These are phyloP conservation scores for Altica lythri DNA, from an alignment of 2,888 invertebrate genomes.

Conservation along the genomic window DNA sequence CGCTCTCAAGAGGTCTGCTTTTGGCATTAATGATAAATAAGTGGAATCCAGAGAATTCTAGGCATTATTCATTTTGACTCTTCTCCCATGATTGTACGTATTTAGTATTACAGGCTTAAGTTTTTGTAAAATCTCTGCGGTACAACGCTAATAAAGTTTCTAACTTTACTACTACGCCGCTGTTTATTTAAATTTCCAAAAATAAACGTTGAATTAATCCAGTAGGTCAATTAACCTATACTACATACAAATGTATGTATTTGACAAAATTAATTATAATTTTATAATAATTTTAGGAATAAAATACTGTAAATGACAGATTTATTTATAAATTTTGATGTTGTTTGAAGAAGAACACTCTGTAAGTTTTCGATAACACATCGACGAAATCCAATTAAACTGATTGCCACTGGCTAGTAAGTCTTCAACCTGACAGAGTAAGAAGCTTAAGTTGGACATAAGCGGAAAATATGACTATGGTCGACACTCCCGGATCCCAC, in stretches of 20 bases:
- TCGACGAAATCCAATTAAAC: constrained; percentile 4
- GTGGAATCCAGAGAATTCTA: constrained; percentile 31
- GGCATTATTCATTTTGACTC: constrained; percentile 32
- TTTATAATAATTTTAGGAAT: too few species aligned
- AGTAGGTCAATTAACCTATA: too few species aligned
- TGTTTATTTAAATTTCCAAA: too few species aligned
- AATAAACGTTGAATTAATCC: too few species aligned
- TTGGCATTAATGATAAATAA: constrained; percentile 36
- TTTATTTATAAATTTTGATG: too few species aligned
- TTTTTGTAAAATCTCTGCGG: constrained; percentile 26
- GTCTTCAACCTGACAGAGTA: constrained; percentile 22
- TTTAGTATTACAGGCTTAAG: constrained; percentile 27
- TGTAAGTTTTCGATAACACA: constrained; percentile 11
- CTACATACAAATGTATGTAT: too few species aligned
- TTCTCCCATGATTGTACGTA: constrained; percentile 29
- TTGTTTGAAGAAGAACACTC: too few species aligned
- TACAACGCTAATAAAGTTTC: constrained; percentile 27
- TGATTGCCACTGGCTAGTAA: constrained; percentile 20
- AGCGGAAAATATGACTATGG: constrained; percentile 30
- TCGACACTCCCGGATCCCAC: neutral
- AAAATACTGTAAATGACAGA: too few species aligned
- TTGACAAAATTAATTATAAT: too few species aligned
- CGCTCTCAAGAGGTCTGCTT: constrained; percentile 28
- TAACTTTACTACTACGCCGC: constrained; percentile 21
- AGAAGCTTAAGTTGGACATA: constrained; percentile 29